Conservation (phyloP, 2,888 invertebrate species). For the Synanthedon vespiformis region DNA sequence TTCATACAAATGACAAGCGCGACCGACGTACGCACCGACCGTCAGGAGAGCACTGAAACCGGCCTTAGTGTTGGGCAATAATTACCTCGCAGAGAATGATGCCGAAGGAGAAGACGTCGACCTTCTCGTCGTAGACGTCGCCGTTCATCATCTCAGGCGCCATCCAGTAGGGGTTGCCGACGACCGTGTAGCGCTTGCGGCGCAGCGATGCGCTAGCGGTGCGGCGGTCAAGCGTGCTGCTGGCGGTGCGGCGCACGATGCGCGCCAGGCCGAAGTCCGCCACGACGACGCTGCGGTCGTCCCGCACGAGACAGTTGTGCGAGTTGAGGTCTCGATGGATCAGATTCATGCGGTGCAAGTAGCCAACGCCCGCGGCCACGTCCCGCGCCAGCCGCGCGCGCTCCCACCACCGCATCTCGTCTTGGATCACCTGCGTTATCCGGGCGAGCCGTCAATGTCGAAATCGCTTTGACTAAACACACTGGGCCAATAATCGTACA, state of each 20-base stretch:
- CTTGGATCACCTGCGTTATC: slow-evolving; percentile 55
- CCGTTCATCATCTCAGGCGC: slow-evolving; percentile 99
- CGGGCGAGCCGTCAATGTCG: no score
- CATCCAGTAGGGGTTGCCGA: slow-evolving; percentile 99
- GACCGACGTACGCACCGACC: no score
- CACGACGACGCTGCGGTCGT: slow-evolving; percentile 85
- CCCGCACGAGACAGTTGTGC: slow-evolving; percentile 92
- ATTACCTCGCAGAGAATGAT: slow-evolving; percentile 96
- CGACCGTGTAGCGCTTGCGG: slow-evolving; percentile 92
- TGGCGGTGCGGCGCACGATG: slow-evolving; percentile 74
- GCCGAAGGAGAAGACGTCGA: slow-evolving; percentile 96
- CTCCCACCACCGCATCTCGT: slow-evolving; percentile 78
- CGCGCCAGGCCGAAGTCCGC: slow-evolving; percentile 96
- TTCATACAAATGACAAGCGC: no score
- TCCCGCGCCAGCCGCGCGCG: slow-evolving; percentile 89
- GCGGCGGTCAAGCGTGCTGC: slow-evolving; percentile 34
- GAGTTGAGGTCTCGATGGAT: slow-evolving; percentile 96
- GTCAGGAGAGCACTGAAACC: no score
- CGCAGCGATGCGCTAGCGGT: slow-evolving; percentile 68
- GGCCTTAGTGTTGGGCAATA: no score
- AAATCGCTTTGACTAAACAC: no score
- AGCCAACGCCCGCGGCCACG: slow-evolving; percentile 93
- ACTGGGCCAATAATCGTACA: no score
- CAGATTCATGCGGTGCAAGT: slow-evolving; percentile 93
- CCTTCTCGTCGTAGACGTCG: slow-evolving; percentile 95